These are phyloP conservation scores for Temnothorax unifasciatus DNA, from an alignment of 2,888 invertebrate species.

Conservation along the genomic window DNA sequence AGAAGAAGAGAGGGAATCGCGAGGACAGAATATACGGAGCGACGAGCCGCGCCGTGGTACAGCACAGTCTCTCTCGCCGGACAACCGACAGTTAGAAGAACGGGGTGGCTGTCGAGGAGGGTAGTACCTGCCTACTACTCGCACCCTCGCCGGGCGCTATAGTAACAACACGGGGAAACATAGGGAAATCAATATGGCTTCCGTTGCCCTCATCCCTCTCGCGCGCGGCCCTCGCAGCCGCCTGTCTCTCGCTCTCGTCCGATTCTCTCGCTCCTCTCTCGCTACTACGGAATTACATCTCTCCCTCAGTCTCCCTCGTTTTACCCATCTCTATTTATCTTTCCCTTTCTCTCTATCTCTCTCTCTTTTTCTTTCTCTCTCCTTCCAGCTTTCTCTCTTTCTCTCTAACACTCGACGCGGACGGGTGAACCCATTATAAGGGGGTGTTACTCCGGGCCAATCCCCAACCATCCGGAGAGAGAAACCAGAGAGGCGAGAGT, in stretches of 20 bases:
- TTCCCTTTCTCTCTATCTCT: conserved; percentile 40
- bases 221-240: conserved; percentile 70
- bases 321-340: conserved; percentile 40
- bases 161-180: conserved; percentile 86
- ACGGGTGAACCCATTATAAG: conserved; percentile 86
- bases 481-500: conserved; percentile 77
- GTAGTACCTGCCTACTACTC: conserved; percentile 82
- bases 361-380: conserved; percentile 53
- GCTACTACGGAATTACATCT: conserved; percentile 64
- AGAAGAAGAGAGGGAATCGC: conserved; percentile 47
- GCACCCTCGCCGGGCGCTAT: conserved; percentile 85
- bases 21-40: conserved; percentile 72
- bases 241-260: conserved; percentile 67
- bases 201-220: conserved; percentile 84
- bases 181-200: conserved; percentile 87
- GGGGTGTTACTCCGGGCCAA: conserved; percentile 86
- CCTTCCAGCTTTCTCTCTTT: conserved; percentile 54
- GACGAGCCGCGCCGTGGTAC: conserved; percentile 63
- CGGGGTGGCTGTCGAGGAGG: conserved; percentile 73
- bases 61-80: conserved; percentile 74
- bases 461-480: conserved; percentile 84
- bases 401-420: conserved; percentile 78
- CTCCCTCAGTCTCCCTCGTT: conserved; percentile 61
- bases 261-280: conserved; percentile 67
- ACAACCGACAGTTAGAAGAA: conserved; percentile 72